Conservation (phyloP, 1,140 invertebrate species). For the roundworm (Caenorhabditis elegans) region DNA sequence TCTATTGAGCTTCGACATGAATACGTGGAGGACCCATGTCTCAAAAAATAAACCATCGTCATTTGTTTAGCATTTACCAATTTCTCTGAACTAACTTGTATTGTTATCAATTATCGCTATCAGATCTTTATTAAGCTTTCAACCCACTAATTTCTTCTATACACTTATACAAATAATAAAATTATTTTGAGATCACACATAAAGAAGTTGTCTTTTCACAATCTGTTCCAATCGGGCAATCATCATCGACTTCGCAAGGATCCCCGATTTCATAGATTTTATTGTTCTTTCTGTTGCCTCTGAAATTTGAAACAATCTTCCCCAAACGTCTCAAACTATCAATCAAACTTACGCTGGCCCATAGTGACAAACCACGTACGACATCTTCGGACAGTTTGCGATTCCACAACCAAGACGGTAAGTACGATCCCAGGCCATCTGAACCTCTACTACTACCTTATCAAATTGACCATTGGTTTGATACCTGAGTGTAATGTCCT, state of each 20-base stretch:
- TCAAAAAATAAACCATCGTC: neutral
- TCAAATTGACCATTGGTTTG: neutral
- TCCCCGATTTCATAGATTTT: slow-evolving; percentile 35
- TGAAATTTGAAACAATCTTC: neutral
- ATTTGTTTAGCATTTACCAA: neutral
- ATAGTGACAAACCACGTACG: slow-evolving; percentile 42
- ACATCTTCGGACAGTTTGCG: slow-evolving; percentile 36
- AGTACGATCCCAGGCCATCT: slow-evolving; percentile 42
- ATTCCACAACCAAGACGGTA: slow-evolving; percentile 39
- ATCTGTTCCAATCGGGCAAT: slow-evolving; percentile 31
- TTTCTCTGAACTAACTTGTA: neutral
- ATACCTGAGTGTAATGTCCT: slow-evolving; percentile 42
- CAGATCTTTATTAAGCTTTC: slow-evolving; percentile 30
- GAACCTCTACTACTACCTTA: slow-evolving; percentile 2
- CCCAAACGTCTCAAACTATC: neutral
- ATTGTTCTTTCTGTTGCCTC: slow-evolving; percentile 35
- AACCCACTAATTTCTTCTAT: neutral
- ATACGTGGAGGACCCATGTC: slow-evolving; percentile 19
- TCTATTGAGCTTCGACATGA: neutral
- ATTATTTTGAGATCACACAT: slow-evolving; percentile 31
- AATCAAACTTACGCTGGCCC: slow-evolving; percentile 33
- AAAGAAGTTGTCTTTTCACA: slow-evolving; percentile 29
- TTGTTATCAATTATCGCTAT: neutral
- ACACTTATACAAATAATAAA: neutral
- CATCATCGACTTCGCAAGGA: slow-evolving; percentile 2